Base-by-base conservation (phyloP, 2,888 invertebrate genomes). In the Pristionchus fissidentatus region DNA sequence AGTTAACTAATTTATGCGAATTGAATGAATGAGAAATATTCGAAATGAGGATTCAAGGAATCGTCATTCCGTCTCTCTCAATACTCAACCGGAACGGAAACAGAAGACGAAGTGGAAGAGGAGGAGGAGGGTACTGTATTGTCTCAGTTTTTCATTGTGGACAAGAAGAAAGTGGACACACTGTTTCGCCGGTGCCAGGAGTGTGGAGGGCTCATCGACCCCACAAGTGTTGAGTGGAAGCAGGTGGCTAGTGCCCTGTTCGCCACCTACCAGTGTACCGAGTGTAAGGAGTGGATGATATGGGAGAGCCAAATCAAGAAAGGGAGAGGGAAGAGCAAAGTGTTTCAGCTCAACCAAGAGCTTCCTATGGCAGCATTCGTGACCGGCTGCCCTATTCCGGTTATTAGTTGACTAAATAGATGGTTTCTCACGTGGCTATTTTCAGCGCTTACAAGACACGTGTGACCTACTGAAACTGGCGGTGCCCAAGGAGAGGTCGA, bases 351-450 rank as follows among this genome's bases (percentile, higher is more conserved):
- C 29, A 57, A 57, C 15, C 57, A 57, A 32, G 57, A 26, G 57
- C 57, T 57, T 29, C 29, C 57, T 32, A 57, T 57, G 8, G 57
- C 57, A 29, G 57, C 57, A 57, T 57, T 57, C 57, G 57, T 57
- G 1, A 29, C 57, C 32, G 57, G 57, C 29, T 29, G 29, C 1
- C 57, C 57, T 26, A 13, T 57, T 1, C 57, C 57, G 57, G 57
- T 57, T 29, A 57, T 1, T 29, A 10, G 32, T 57, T 7, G 15
- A 57, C 32, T 57, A 4, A 2, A 8, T 3, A 57, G 29, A 29
- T 7, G 7, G 26, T 26, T 13, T 29, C 26, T 15, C 57, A 26
- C 13, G 8, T 29, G 29, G 8, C 32, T 1, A 29, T 13, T 57
- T 57, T 0, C 26, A 57, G 57, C 57, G 57, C 29, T 57, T 57